Conservation (phyloP, 2,113 vertebrate genomes). For the Petroica traversi region DNA sequence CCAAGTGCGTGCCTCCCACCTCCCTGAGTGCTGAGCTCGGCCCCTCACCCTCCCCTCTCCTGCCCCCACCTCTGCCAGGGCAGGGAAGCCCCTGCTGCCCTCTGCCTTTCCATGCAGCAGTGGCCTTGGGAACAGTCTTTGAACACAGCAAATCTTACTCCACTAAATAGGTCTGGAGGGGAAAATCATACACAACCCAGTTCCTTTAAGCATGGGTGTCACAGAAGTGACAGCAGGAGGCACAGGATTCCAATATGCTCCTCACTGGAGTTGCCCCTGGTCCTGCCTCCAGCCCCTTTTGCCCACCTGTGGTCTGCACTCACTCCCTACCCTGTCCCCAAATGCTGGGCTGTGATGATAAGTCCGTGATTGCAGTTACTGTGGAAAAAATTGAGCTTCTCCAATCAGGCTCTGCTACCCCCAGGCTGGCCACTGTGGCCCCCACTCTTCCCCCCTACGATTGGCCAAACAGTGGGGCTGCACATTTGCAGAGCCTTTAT, state of each 20-base stretch:
- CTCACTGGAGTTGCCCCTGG: neutral
- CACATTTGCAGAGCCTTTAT: slow-evolving; percentile 58
- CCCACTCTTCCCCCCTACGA: neutral
- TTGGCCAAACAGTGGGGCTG: neutral
- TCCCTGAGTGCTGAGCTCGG: neutral
- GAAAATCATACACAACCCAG: neutral
- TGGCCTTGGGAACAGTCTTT: neutral
- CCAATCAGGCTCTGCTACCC: neutral
- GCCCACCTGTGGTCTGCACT: neutral
- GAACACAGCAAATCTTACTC: neutral
- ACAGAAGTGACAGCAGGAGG: neutral
- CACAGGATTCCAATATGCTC: accelerated
- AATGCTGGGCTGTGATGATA: neutral
- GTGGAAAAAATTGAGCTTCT: neutral
- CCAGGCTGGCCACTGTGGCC: neutral
- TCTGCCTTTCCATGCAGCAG: neutral
- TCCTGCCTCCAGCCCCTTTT: accelerated
- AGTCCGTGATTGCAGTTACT: neutral
- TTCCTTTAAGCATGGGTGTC: neutral
- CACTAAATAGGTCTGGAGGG: neutral
- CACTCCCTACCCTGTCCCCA: neutral
- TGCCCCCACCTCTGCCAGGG: neutral
- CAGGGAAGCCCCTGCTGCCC: neutral
- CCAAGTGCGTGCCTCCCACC: accelerated
- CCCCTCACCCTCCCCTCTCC: neutral